Base-by-base conservation (phyloP, 2,797 vertebrate genomes). In the Xiphorhynchus erythropygius region DNA sequence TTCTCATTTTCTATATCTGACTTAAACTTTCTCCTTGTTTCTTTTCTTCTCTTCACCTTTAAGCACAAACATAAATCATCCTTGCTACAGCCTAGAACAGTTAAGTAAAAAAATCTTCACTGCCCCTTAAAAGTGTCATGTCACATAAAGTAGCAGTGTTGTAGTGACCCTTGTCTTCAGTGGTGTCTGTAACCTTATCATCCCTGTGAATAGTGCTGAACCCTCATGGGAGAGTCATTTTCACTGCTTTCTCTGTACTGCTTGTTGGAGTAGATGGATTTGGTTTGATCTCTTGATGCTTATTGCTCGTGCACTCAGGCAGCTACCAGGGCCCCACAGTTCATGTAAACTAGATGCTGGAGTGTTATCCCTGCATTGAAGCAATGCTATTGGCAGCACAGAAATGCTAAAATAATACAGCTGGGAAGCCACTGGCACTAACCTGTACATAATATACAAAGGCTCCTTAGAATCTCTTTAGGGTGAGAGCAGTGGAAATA, bases 71-170 rank as follows among this genome's bases (percentile, higher is more conserved):
- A 99, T 99, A 99, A 99, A 99, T 98, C 99, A 99, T 99, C 99
- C 99, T 99, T 99, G 99, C 99, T 99, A 99, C 99, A 99, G 99
- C 99, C 99, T 99, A 99, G 99, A 99, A 99, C 99, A 99, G 99
- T 99, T 99, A 99, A 99, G 99, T 99, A 99, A 99, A 98, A 98
- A 98, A 98, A 96, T 97, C 97, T 98, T 98, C 97, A 87, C 97
- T 98, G 98, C 97, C 97, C 97, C 91, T 86, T 96, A 90, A 98
- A 98, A 97, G 90, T 97, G 98, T 98, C 97, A 94, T 98, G 97
- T 98, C 97, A 97, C 97, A 98, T 98, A 87, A 97, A 98, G 98
- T 98, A 97, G 97, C 97, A 98, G 98, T 98, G 98, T 98, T 97
- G 95, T 98, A 97, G 98, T 98, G 97, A 97, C 94, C 98, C 89